Evolutionary conservation across 2,797 vertebrate genomes (phyloP).

Genomic region (Odontamblyopus lacepedii): DNA sequence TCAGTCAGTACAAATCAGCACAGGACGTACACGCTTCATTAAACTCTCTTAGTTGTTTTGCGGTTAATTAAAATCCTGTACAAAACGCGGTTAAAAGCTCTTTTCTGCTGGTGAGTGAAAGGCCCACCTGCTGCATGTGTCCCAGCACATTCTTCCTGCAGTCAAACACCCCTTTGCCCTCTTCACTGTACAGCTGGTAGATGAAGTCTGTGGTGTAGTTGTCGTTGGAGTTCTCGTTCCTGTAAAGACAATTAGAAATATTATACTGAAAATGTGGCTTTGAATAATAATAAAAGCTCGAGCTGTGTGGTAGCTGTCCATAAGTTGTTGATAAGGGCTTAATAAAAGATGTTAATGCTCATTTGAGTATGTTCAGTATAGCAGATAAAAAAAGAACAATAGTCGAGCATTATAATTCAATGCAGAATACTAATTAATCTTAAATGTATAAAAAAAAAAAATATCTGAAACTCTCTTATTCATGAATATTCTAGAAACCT

Average conservation of each 20-base stretch:
- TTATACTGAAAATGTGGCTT: too few relatives aligned
- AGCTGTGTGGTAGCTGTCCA: too few relatives aligned
- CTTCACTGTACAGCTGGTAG: constrained; percentile 96
- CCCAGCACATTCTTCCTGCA: constrained; percentile 97
- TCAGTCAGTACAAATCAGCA: constrained; percentile 27
- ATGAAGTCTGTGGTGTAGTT: constrained; percentile 99
- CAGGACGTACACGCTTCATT: constrained; percentile 23
- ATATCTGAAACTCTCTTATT: too few relatives aligned
- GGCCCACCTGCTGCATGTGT: constrained; percentile 96
- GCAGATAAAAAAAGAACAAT: too few relatives aligned
- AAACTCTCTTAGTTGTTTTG: constrained; percentile 6
- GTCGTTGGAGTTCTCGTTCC: constrained; percentile 91
- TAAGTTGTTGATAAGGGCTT: too few relatives aligned
- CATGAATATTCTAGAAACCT: too few relatives aligned
- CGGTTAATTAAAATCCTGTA: constrained; percentile 12
- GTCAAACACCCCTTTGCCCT: constrained; percentile 95
- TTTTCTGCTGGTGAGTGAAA: background rate
- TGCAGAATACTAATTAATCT: too few relatives aligned
- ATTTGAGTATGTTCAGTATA: too few relatives aligned
- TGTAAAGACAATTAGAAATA: constrained; percentile 42
- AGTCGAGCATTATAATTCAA: too few relatives aligned
- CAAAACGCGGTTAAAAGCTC: background rate
- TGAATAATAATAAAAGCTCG: too few relatives aligned
- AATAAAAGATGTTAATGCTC: too few relatives aligned
- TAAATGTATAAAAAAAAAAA: too few relatives aligned